Evolutionary conservation across 2,797 vertebrate genomes (phyloP), one percentile per base, ranked within the genome.

Genomic region (Enteromius thamalakanensis): DNA sequence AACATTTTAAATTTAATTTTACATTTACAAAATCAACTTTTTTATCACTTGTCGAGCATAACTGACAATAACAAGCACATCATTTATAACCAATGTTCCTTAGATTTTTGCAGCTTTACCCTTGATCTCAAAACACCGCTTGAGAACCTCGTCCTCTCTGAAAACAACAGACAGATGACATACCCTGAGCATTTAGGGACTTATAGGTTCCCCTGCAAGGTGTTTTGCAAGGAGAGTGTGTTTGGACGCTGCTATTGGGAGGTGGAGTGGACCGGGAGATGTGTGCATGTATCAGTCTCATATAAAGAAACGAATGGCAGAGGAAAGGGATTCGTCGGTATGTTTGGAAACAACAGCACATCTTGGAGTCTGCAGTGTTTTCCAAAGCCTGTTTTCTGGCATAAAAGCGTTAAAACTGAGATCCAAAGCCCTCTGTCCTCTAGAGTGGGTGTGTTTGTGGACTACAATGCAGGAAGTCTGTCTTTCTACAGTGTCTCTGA

Each of bases 201-300:
- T 42, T 69, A 42, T 42, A 42, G 0, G 37, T 69, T 69, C 21
- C 67, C 67, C 37, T 42, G 37, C 67, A 69, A 79, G 76, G 82
- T 84, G 53, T 29, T 74, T 40, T 79, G 76, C n/a, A 65, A 79
- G 40, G 82, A 79, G 53, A 64, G 42, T 53, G 42, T 84, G 68
- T 79, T 23, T 53, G 68, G 32, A 79, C 15, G 60, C 23, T 84
- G 77, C 71, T 84, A 84, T 23, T 80, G 83, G 83, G 83, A 80
- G 17, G 69, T 75, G 83, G 83, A 84, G 23, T 84, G 83, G 70
- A 84, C 11, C 0, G 76, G 19, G 47, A 17, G 14, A 5, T 17
- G 4, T 55, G 68, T 58, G 14, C 23, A 47, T 10, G 70, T 79
- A 15, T 32, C 76, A 32, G 67, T 84, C 42, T 84, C 76, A 15